These are phyloP conservation scores for Chiloscyllium punctatum DNA, from an alignment of 2,797 vertebrate genomes.

Conservation along the genomic window DNA sequence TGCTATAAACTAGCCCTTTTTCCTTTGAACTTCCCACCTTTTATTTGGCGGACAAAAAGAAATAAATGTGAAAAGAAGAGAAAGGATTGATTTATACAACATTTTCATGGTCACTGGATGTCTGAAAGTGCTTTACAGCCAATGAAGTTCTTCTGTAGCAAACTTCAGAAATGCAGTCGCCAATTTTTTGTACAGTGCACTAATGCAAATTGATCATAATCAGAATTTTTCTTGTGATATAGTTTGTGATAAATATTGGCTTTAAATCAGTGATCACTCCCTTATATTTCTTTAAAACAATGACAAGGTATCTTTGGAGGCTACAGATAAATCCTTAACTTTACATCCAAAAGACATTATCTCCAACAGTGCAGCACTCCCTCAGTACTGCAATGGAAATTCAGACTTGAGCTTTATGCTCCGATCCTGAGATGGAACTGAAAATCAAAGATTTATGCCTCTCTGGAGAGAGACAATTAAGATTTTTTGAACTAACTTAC, in stretches of 20 bases:
- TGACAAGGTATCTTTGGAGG: background rate
- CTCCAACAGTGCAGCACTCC: background rate
- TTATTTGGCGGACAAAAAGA: background rate
- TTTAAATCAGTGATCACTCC: background rate
- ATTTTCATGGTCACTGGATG: background rate
- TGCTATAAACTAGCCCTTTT: background rate
- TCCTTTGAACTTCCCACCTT: conserved; percentile 22
- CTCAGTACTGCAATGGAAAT: background rate
- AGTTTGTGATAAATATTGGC: background rate
- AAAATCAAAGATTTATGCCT: background rate
- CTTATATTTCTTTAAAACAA: background rate
- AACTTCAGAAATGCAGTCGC: background rate
- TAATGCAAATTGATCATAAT: background rate
- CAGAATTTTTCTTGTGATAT: background rate
- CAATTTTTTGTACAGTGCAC: background rate
- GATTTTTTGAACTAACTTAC: background rate
- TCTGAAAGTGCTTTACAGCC: background rate
- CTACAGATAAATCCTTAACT: background rate
- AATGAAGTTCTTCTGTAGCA: background rate
- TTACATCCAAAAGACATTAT: background rate
- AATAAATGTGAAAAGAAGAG: background rate
- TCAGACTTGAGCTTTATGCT: background rate
- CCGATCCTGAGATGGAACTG: background rate
- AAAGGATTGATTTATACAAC: background rate
- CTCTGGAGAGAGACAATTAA: background rate